Conservation (phyloP, 2,888 invertebrate genomes). For the Drosophila mulleri region DNA sequence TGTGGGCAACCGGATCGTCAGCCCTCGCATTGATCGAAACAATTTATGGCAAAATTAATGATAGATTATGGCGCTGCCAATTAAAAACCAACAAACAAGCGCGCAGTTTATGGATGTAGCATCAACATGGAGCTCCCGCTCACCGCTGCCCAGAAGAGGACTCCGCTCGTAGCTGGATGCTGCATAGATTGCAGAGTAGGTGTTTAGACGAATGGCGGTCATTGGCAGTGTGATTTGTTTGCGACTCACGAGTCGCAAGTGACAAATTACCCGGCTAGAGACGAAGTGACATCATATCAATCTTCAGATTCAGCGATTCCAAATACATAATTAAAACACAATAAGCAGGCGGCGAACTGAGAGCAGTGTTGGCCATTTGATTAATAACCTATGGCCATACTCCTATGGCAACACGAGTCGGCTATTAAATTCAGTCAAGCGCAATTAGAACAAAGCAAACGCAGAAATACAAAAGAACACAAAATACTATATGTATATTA, state of each 20-base stretch:
- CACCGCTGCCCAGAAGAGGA: background rate
- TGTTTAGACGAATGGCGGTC: slow-evolving; percentile 69
- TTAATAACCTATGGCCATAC: slow-evolving; percentile 64
- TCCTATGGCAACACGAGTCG: slow-evolving; percentile 28
- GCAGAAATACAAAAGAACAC: slow-evolving; percentile 30
- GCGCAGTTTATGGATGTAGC: slow-evolving; percentile 68
- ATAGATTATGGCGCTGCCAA: slow-evolving; percentile 80
- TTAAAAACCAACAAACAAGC: slow-evolving; percentile 81
- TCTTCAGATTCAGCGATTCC: slow-evolving; percentile 47
- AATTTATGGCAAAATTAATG: slow-evolving; percentile 80
- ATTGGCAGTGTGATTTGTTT: slow-evolving; percentile 61
- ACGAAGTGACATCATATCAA: slow-evolving; percentile 68
- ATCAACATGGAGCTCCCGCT: slow-evolving; percentile 34
- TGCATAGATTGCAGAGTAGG: slow-evolving; percentile 65
- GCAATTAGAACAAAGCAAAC: slow-evolving; percentile 73
- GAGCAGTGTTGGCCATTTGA: slow-evolving; percentile 50
- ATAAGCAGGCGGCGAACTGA: slow-evolving; percentile 42
- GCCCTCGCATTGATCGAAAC: slow-evolving; percentile 77
- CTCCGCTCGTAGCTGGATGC: slow-evolving; percentile 9
- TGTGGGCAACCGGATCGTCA: slow-evolving; percentile 72
- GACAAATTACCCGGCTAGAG: slow-evolving; percentile 62
- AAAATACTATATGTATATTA: slow-evolving; percentile 19
- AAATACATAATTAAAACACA: slow-evolving; percentile 69
- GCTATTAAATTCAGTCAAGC: slow-evolving; percentile 77
- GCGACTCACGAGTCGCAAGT: slow-evolving; percentile 52